phyloP scores from a whole-genome alignment of 2,113 vertebrate genomes.

The Lucifuga dentata region DNA sequence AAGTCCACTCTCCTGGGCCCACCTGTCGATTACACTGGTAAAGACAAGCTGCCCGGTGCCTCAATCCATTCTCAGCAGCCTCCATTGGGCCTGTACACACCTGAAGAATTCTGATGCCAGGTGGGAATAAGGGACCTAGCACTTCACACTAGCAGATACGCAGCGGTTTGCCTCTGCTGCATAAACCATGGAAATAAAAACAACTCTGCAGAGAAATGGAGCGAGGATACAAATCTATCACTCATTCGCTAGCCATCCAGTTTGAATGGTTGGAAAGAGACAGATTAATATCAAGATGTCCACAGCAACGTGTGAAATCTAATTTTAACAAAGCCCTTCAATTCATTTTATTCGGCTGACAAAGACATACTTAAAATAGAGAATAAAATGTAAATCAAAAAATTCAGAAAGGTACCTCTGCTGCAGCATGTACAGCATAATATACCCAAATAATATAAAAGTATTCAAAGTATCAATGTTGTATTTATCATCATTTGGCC shows the following conservation, averaged over 20 bases:
- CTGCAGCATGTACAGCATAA: conserved; percentile 11
- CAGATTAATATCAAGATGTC: conserved; percentile 56
- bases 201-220: conserved; percentile 61
- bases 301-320: conserved; percentile 51
- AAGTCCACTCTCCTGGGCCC: conserved; percentile 71
- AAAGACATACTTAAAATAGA: conserved; percentile 22
- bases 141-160: conserved; percentile 48
- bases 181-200: conserved; percentile 69
- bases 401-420: conserved; percentile 14
- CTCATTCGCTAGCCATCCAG: conserved; percentile 30
- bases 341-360: conserved; percentile 28
- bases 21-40: conserved; percentile 75
- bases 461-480: conserved; percentile 12
- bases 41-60: conserved; percentile 74
- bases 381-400: conserved; percentile 19
- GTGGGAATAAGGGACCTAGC: conserved; percentile 69
- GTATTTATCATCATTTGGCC: conserved; percentile 31
- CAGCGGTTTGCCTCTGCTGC: conserved; percentile 58
- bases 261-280: conserved; percentile 41
- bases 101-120: conserved; percentile 73
- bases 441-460: background rate
- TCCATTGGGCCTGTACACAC: conserved; percentile 59
- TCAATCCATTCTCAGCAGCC: conserved; percentile 68
- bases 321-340: conserved; percentile 39
- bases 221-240: conserved; percentile 51